A percentile compares a stretch with the other conserved stretches of the same genome.
Evolutionary conservation across 2,797 vertebrate genomes (phyloP).

Genomic region (Micromesistius poutassou): DNA sequence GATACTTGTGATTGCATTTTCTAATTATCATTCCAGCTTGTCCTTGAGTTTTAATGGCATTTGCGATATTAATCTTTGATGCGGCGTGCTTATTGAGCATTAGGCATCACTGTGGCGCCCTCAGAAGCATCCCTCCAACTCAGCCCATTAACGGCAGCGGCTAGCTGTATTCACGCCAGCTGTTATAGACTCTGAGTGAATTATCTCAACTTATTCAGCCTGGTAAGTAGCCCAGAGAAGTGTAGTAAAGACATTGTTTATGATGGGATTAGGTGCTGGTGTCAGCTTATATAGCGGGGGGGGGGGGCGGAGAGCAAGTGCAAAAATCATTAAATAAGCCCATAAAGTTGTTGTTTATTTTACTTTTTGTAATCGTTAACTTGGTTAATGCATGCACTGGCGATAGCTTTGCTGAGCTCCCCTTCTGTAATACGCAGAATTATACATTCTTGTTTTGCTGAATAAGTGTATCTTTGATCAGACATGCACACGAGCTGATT

Average conservation of each 20-base stretch:
- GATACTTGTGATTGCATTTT: constrained; percentile 80
- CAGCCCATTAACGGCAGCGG: constrained; percentile 56
- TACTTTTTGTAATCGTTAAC: constrained; percentile 46
- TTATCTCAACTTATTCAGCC: constrained; percentile 62
- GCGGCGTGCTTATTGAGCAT: constrained; percentile 71
- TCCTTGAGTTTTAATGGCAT: constrained; percentile 81
- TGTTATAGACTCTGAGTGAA: constrained; percentile 62
- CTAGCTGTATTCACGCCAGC: constrained; percentile 55
- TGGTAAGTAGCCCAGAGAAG: constrained; percentile 46
- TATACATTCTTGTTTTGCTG: constrained; percentile 68
- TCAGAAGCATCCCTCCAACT: constrained; percentile 40
- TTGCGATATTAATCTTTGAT: constrained; percentile 81
- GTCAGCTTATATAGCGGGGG: constrained; percentile 34
- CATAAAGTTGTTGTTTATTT: constrained; percentile 43
- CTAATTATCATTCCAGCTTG: constrained; percentile 79
- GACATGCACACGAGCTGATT: constrained; percentile 57
- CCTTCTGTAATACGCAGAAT: constrained; percentile 61
- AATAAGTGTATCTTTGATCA: constrained; percentile 70
- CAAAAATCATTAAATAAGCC: constrained; percentile 36
- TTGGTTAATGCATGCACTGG: constrained; percentile 48
- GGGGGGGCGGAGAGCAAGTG: neutral
- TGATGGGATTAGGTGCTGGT: constrained; percentile 52
- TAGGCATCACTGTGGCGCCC: constrained; percentile 62
- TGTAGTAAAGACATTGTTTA: constrained; percentile 65
- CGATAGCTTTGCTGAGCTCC: constrained; percentile 38